Conservation (phyloP, 2,113 vertebrate species). For the Sakesphorus luctuosus region DNA sequence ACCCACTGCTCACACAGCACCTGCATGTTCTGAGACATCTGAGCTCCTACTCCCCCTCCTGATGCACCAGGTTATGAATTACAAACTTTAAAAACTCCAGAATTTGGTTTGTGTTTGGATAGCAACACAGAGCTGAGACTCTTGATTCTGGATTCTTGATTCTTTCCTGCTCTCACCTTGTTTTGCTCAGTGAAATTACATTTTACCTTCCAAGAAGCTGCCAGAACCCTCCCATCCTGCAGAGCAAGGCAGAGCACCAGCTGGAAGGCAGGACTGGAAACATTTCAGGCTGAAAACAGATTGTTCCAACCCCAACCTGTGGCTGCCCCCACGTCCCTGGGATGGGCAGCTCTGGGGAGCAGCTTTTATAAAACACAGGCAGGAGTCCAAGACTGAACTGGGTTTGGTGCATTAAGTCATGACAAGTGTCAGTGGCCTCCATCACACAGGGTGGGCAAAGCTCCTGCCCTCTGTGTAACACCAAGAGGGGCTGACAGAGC, state of each 20-base stretch:
- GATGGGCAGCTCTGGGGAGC: rapidly evolving
- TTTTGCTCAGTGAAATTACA: neutral
- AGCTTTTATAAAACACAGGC: rapidly evolving
- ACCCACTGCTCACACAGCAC: neutral
- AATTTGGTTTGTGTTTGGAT: rapidly evolving
- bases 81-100: neutral
- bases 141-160: rapidly evolving
- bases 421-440: neutral
- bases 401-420: neutral
- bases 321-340: neutral
- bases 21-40: neutral
- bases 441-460: neutral
- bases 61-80: rapidly evolving
- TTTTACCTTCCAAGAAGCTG: neutral
- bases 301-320: neutral
- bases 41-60: neutral
- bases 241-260: neutral
- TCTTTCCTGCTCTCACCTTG: too few species aligned
- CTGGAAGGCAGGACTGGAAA: neutral
- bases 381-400: neutral
- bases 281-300: neutral
- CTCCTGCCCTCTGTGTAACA: neutral
- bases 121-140: neutral
- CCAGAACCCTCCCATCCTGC: neutral
- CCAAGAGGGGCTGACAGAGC: neutral